Evolutionary conservation across 1,140 invertebrate species (phyloP), one percentile per base, ranked within the genome.

Genomic region (Heliconius congener): DNA sequence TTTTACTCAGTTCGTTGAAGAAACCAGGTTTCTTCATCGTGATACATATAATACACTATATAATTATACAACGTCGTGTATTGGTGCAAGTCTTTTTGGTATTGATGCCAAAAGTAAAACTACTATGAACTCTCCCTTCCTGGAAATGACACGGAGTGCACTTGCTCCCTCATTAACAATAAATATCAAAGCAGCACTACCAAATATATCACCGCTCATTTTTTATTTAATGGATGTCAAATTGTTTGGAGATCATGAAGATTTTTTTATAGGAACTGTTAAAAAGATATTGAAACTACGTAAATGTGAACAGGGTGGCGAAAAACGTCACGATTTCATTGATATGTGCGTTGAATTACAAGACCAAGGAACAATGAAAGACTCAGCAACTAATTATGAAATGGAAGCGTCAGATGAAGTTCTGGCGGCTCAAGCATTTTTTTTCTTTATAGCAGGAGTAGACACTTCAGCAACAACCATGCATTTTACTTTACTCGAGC

Each of bases 371-470:
- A 78, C 78, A 0, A 81, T 89, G 76, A 81, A 72, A 46, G 87
- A 90, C 73, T 8, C 34, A 5, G 60, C 79, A 8, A 86, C 84
- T 8, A 83, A 82, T 1, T 85, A 82, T 11, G 76, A 88, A 73
- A 4, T 90, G 13, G 81, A 81, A 57, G 84, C 92, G n/a, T 91
- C 91, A 8, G 86, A 91, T 52, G 88, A 95, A 71, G 86, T 95
- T 39, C 85, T 96, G 18, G 89, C 95, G 8, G 94, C 93, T 8
- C 95, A 96, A 84, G 91, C 94, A 16, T 87, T 96, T 50, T 81
- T 95, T 71, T 96, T 96, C 81, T 94, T 96, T 74, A 57, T 95
- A 37, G 96, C 95, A 74, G 96, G 96, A 0, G 95, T 94, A 76
- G 95, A 96, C 42, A 96, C 95, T 5, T 82, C 91, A 8, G 88